Evolutionary conservation across 2,888 invertebrate species (phyloP).

Genomic region (Blera fallax): DNA sequence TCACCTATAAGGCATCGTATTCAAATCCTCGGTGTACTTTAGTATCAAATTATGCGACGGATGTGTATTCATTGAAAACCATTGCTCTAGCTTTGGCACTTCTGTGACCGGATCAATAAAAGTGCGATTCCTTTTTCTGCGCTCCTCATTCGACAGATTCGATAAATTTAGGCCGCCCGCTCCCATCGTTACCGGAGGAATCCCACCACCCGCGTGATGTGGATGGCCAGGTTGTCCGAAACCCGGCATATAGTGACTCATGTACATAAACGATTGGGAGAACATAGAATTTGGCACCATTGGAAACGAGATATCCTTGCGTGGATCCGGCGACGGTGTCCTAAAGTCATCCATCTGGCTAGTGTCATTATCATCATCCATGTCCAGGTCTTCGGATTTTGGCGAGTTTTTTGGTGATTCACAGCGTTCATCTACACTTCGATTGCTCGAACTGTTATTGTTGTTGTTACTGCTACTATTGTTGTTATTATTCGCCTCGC

Average conservation of each 20-base stretch:
- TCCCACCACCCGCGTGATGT: slow-evolving; percentile 80
- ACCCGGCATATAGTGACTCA: slow-evolving; percentile 92
- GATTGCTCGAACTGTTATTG: slow-evolving; percentile 74
- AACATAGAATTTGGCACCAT: slow-evolving; percentile 94
- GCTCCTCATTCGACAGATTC: slow-evolving; percentile 89
- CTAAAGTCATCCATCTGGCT: slow-evolving; percentile 81
- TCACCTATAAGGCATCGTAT: slow-evolving; percentile 93
- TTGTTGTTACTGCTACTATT: slow-evolving; percentile 74
- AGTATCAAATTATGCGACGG: slow-evolving; percentile 98
- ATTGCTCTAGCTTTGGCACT: slow-evolving; percentile 95
- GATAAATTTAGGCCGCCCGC: slow-evolving; percentile 85
- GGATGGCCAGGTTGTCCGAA: slow-evolving; percentile 83
- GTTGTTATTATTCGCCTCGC: slow-evolving; percentile 73
- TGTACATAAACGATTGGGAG: slow-evolving; percentile 94
- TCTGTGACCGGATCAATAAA: slow-evolving; percentile 99
- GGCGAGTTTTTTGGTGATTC: slow-evolving; percentile 75
- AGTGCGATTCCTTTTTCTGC: slow-evolving; percentile 97
- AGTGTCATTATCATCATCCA: slow-evolving; percentile 80
- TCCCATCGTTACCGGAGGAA: slow-evolving; percentile 81
- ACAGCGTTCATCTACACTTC: slow-evolving; percentile 81
- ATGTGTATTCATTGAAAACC: slow-evolving; percentile 99
- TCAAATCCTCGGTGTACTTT: slow-evolving; percentile 98
- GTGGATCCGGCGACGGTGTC: slow-evolving; percentile 80
- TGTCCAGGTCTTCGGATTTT: slow-evolving; percentile 78
- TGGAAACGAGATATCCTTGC: slow-evolving; percentile 88